These are phyloP conservation scores for Cheilosia urbana DNA, from an alignment of 2,888 invertebrate species.

Conservation along the genomic window DNA sequence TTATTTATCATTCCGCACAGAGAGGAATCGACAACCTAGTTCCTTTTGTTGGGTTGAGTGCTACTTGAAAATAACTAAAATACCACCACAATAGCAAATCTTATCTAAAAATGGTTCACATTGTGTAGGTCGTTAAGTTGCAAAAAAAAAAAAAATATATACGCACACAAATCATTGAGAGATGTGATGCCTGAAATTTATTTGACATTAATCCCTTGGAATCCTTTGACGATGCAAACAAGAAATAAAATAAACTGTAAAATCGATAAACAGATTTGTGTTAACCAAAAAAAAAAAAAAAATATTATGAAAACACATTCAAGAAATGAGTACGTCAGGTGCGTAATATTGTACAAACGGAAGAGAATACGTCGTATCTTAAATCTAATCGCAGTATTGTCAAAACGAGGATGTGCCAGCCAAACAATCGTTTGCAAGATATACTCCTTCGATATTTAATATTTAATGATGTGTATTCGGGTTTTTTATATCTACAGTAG, in stretches of 20 bases:
- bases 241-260: not conserved
- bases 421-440: not conserved
- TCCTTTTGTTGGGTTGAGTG: not conserved
- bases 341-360: too few species aligned
- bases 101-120: not conserved
- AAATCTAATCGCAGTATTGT: not conserved
- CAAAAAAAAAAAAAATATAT: not conserved
- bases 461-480: not conserved
- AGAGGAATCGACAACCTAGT: not conserved
- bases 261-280: conserved; percentile 3
- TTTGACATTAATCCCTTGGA: not conserved
- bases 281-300: not conserved
- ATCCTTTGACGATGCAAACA: too few species aligned
- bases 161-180: not conserved
- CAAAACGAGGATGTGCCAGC: not conserved
- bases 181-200: not conserved
- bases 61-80: not conserved
- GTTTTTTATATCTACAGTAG: not conserved
- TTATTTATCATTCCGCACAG: not conserved
- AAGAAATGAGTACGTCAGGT: too few species aligned
- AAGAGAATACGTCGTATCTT: too few species aligned
- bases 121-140: not conserved
- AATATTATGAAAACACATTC: not conserved
- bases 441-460: not conserved
- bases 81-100: not conserved